phyloP scores from a whole-genome alignment of 1,140 invertebrate species.

The Trichonephila clavipes region DNA sequence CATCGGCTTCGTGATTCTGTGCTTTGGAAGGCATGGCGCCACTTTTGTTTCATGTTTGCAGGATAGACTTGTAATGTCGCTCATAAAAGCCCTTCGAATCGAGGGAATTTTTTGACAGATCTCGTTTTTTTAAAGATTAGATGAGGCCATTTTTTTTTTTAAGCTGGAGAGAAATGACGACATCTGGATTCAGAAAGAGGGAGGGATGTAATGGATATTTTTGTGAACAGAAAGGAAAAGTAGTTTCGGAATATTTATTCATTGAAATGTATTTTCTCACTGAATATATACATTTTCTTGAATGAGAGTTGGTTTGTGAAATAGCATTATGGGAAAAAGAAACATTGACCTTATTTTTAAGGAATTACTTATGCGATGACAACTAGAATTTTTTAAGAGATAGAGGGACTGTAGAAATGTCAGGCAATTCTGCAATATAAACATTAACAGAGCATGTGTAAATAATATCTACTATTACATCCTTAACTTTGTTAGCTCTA shows the following conservation, averaged over 20 bases:
- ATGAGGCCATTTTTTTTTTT: background rate
- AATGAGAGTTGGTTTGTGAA: background rate
- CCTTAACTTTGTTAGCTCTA: no score
- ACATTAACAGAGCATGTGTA: no score
- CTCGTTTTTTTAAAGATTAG: background rate
- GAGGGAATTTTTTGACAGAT: slow-evolving; percentile 9
- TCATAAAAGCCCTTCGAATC: background rate
- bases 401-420: no score
- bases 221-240: background rate
- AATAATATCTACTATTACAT: no score
- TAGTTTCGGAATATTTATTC: background rate
- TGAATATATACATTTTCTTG: background rate
- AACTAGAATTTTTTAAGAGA: background rate
- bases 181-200: background rate
- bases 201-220: background rate
- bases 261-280: background rate
- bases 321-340: background rate
- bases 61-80: background rate
- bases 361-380: background rate
- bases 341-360: background rate
- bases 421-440: no score
- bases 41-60: background rate
- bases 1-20: slow-evolving; percentile 62
- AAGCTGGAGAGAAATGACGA: background rate
- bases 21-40: slow-evolving; percentile 47